Base-by-base conservation (phyloP, 2,797 vertebrate species). In the Melanotaenia maccullochi region DNA sequence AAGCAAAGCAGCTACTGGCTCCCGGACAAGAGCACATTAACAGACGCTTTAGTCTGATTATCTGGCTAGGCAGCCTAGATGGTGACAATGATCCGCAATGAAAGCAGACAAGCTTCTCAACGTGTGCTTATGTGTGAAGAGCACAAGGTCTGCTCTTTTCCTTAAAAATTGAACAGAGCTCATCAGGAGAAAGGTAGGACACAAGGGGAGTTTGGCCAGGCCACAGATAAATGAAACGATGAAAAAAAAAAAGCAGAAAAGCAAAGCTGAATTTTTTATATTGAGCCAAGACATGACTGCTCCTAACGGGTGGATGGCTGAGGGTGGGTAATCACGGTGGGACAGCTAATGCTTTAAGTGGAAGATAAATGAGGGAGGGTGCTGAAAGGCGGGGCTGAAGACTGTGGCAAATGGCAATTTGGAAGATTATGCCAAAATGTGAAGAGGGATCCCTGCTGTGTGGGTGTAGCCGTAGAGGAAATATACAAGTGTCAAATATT, bases 401-500 rank as follows among this genome's bases (percentile, higher is more conserved):
- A 61, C 62, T 33, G 30, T 30, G 32, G 32, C 32, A 33, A 33
- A 7, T 33, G 32, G 32, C 32, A 33, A 33, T 33, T 33, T 33
- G 51, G 65, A 73, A 54, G 54, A 69, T 73, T 57, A 72, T 80
- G 78, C 78, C 82, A 88, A 82, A 83, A 82, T 13, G 1, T 12
- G 54, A 68, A 81, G 54, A 79, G 64, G 70, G 67, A 74, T 71
- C 30, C 85, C 74, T 85, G 77, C 76, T 79, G 86, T 65, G 83
- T 83, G 82, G 78, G 72, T 77, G 78, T 74, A 83, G 70, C 68
- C 9, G 56, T 79, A 75, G 63, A 77, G 64, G 73, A 85, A 79
- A 85, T 58, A 73, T 84, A 85, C 89, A 89, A 75, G 82, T 83
- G 81, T 89, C 82, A 84, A 58, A 73, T 82, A 86, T 83, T 87